A percentile compares a stretch with the other conserved stretches of the same genome.
Conservation (phyloP, 2,888 invertebrate species). For the Drosophila mimetica region DNA sequence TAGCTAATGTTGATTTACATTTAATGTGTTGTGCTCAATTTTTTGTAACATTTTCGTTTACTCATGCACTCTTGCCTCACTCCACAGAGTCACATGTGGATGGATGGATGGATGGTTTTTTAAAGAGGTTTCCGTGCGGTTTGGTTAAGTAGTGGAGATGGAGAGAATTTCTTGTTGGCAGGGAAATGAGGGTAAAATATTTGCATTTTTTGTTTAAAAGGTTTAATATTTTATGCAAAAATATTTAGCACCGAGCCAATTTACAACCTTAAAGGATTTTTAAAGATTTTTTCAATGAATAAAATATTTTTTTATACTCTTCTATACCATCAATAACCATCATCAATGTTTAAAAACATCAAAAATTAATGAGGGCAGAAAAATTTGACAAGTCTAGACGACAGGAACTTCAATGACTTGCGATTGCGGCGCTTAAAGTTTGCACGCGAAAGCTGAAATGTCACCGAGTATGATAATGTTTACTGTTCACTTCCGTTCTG, state of each 20-base stretch:
- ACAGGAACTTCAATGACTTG: conserved; percentile 4
- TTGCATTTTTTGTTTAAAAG: too few relatives aligned
- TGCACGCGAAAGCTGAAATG: conserved; percentile 16
- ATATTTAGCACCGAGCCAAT: too few relatives aligned
- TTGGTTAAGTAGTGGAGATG: conserved; percentile 1
- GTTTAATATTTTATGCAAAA: not conserved
- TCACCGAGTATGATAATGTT: conserved; percentile 50
- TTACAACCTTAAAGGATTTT: too few relatives aligned
- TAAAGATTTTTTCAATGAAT: too few relatives aligned
- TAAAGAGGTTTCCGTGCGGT: conserved; percentile 20
- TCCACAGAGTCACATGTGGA: conserved; percentile 11
- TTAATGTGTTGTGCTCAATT: conserved; percentile 73
- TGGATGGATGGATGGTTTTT: conserved; percentile 22
- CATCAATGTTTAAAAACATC: too few relatives aligned
- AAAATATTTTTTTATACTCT: too few relatives aligned
- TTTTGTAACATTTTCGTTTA: conserved; percentile 44
- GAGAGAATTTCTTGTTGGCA: not conserved
- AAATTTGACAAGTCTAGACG: too few relatives aligned
- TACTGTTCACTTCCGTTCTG: conserved; percentile 29
- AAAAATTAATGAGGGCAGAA: too few relatives aligned
- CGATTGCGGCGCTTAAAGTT: conserved; percentile 10
- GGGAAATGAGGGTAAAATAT: not conserved
- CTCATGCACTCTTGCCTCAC: conserved; percentile 23
- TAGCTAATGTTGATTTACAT: conserved; percentile 74
- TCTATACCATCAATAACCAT: too few relatives aligned